A percentile compares a stretch with the other conserved stretches of the same genome.
phyloP scores from a whole-genome alignment of 2,888 invertebrate genomes.

The Drosophila demipolita region DNA sequence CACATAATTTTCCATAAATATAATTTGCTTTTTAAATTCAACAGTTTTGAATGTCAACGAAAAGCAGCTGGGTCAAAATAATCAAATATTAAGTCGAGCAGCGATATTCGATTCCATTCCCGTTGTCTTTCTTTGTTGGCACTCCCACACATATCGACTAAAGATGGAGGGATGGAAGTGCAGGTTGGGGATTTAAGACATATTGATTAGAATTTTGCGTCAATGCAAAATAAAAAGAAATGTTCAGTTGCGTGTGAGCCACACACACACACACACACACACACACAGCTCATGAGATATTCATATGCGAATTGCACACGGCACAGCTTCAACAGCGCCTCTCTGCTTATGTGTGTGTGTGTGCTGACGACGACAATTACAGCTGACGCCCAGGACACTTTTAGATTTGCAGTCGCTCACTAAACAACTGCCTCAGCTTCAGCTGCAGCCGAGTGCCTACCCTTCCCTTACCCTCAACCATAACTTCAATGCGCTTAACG shows the following conservation, averaged over 20 bases:
- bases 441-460: background rate
- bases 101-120: background rate
- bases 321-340: background rate
- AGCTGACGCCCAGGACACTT: conserved; percentile 23
- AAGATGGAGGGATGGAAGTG: background rate
- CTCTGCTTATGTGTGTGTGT: background rate
- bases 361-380: conserved; percentile 23
- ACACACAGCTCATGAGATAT: conserved; percentile 64
- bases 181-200: background rate
- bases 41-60: background rate
- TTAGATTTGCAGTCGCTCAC: conserved; percentile 26
- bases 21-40: background rate
- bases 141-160: background rate
- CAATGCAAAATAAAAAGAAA: conserved; percentile 54
- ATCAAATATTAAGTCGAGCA: conserved; percentile 3
- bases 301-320: conserved; percentile 53
- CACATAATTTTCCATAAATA: background rate
- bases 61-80: background rate
- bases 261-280: conserved; percentile 34
- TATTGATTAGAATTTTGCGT: conserved; percentile 66
- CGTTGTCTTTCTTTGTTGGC: background rate
- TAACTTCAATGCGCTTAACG: conserved; percentile 13
- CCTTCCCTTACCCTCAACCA: background rate
- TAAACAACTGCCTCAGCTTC: conserved; percentile 10
- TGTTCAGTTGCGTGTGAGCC: conserved; percentile 45